Evolutionary conservation across 2,113 vertebrate genomes (phyloP).

Genomic region (Columbina picui): DNA sequence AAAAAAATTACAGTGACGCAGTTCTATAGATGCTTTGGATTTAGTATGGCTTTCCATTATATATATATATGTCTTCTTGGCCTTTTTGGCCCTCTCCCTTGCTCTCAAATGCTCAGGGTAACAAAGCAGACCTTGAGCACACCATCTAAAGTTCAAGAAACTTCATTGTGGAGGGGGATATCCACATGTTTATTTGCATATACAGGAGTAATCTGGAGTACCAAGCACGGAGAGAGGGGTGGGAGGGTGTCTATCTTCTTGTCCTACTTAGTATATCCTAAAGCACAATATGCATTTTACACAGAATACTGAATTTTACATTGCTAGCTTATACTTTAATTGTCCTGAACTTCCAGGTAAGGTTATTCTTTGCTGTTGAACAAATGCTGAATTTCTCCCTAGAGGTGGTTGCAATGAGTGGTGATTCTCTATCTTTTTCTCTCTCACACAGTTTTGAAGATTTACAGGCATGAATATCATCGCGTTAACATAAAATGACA

Average conservation of each 20-base stretch:
- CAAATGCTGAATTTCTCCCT: slow-evolving; percentile 57
- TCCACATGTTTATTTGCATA: neutral
- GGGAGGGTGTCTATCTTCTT: neutral
- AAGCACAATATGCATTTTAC: neutral
- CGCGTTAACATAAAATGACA: slow-evolving; percentile 40
- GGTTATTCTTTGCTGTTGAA: slow-evolving; percentile 56
- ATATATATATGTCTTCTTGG: neutral
- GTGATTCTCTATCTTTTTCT: slow-evolving; percentile 30
- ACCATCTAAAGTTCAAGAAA: neutral
- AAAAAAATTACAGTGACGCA: neutral
- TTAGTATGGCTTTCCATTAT: neutral
- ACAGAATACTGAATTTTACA: neutral
- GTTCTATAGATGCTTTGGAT: neutral
- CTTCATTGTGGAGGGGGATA: neutral
- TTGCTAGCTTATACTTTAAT: slow-evolving; percentile 30
- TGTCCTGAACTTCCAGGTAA: slow-evolving; percentile 40
- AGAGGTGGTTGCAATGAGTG: slow-evolving; percentile 29
- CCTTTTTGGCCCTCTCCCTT: neutral
- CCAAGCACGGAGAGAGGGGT: neutral
- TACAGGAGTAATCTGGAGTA: neutral
- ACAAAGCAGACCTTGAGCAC: neutral
- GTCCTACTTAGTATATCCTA: neutral
- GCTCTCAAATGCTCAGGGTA: neutral
- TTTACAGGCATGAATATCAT: slow-evolving; percentile 54
- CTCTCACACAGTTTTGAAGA: slow-evolving; percentile 40